phyloP scores from a whole-genome alignment of 2,797 vertebrate species.

The Pseudopleuronectes americanus region DNA sequence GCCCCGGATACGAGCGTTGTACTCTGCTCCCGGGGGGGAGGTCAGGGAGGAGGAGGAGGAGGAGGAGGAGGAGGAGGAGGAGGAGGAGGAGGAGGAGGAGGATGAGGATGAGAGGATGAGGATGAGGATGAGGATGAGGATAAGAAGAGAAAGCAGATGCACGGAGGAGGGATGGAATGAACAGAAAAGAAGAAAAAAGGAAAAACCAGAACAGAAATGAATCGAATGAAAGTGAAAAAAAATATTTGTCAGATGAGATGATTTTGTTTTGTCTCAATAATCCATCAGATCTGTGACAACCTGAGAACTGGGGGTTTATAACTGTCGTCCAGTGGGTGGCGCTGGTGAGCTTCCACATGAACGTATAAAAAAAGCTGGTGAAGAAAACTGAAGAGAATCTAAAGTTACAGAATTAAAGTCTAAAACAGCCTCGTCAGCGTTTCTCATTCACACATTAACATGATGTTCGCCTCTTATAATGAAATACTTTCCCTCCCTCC shows the following conservation, averaged over 20 bases:
- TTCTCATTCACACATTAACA: background rate
- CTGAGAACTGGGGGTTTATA: background rate
- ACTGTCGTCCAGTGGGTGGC: slow-evolving; percentile 60
- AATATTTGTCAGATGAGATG: slow-evolving; percentile 13
- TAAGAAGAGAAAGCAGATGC: slow-evolving; percentile 62
- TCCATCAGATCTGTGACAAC: background rate
- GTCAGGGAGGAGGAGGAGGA: slow-evolving; percentile 67
- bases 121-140: slow-evolving; percentile 59
- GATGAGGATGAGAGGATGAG: slow-evolving; percentile 48
- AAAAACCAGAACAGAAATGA: slow-evolving; percentile 56
- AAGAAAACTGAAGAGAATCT: slow-evolving; percentile 2
- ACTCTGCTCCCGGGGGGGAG: slow-evolving; percentile 76
- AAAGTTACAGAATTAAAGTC: background rate
- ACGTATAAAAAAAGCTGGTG: slow-evolving; percentile 6
- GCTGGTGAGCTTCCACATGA: slow-evolving; percentile 29
- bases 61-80: slow-evolving; percentile 25
- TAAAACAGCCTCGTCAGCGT: background rate
- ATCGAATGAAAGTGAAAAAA: slow-evolving; percentile 40
- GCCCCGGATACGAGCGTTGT: slow-evolving; percentile 87
- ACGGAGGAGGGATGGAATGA: slow-evolving; percentile 53
- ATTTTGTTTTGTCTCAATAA: background rate
- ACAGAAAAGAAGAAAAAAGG: slow-evolving; percentile 45
- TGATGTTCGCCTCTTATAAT: no score
- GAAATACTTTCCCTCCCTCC: no score
- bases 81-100: slow-evolving; percentile 53